Base-by-base conservation (phyloP, 2,113 vertebrate genomes). In the Anarhynchus alexandrinus region DNA sequence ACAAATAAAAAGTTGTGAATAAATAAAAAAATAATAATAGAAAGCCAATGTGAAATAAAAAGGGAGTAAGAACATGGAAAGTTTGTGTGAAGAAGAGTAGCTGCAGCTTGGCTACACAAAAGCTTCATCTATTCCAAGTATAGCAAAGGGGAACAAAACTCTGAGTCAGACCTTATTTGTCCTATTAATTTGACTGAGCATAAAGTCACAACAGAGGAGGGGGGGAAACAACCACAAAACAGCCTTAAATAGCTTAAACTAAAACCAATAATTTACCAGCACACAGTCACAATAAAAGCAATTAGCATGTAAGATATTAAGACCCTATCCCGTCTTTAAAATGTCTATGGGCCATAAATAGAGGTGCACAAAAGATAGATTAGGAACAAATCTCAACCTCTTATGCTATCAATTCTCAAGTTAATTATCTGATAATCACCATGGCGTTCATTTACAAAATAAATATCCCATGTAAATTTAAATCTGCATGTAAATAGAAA, bases 401-500 rank as follows among this genome's bases (percentile, higher is more conserved):
- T 95, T 72, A 91, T 40, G 61, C 78, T 78, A 95, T 96, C 91
- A 92, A 3, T 96, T 95, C 92, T 94, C 80, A 54, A 96, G 90
- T 92, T 97, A 96, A 97, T 97, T 97, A 95, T 97, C 90, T 93
- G 83, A 95, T 97, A 97, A 98, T 97, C 94, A 93, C 93, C 42
- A 42, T 65, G 61, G 61, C 10, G 4, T 97, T 96, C 52, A 94
- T 96, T 94, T 95, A 91, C 89, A 79, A 93, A 95, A 93, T 92
- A 96, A 96, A 87, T 89, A 97, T 73, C 74, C 78, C 74, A 91
- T 82, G 81, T 92, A 96, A 96, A 96, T 96, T 93, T 95, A 95
- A 97, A 86, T 74, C 95, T 92, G 65, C 51, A 43, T 15, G 11
- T 91, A 97, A 97, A 96, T 54, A 94, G 74, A 58, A 86, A 88